Base-by-base conservation (phyloP, 2,113 vertebrate species). In the Leptodactylus fuscus region DNA sequence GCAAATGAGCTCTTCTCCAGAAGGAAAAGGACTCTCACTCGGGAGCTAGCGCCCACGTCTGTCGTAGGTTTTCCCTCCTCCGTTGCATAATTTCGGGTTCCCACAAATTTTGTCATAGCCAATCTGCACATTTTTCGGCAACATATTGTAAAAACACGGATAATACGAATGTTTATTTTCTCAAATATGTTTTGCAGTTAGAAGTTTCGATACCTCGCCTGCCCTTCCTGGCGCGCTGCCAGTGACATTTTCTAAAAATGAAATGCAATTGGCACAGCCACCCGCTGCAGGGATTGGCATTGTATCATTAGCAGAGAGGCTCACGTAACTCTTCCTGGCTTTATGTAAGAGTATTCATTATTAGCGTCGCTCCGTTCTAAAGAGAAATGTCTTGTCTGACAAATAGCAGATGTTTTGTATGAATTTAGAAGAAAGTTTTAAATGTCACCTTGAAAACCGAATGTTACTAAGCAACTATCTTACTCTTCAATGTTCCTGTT, bases 381-480 rank as follows among this genome's bases (percentile, higher is more conserved):
- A 58, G 69, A 73, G 46, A 74, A 53, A 73, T 36, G 62, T 82
- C 67, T 53, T 51, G 67, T 82, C 67, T 82, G 27, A 82, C 67
- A 71, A 73, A 82, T 73, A 71, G 62, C 48, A 82, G 81, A 82
- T 82, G 67, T 82, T 82, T 73, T 6, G 11, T 73, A 27, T 36
- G 67, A 73, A 73, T 73, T 58, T 58, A 82, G 48, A 73, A 73
- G n/a, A 82, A 82, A 82, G 81, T 71, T 82, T 82, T 51, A 82
- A 82, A 82, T 82, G 81, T 82, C 81, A 82, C 81, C 62, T 69
- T 81, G 58, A 82, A 82, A 81, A 70, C 22, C 2, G 24, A 51
- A 76, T 82, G 81, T 82, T 82, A 71, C 81, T 82, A 71, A 71
- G 81, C 81, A 82, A 82, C 81, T 36, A 70, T 82, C 29, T 38